A percentile compares a stretch with the other conserved stretches of the same genome.
Conservation (phyloP, 1,140 invertebrate species). For the Danaus melanippus region DNA sequence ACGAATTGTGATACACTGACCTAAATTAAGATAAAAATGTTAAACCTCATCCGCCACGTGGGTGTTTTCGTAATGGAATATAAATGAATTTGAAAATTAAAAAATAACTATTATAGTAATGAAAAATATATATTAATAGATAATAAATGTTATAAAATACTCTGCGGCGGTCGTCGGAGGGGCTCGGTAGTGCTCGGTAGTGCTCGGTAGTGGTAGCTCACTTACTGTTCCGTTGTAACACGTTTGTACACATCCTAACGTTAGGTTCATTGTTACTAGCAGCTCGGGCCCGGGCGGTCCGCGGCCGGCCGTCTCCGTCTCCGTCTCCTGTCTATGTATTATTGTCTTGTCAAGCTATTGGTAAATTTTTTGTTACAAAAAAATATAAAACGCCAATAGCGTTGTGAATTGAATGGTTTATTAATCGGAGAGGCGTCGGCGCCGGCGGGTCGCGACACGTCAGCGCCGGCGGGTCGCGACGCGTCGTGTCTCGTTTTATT, state of each 20-base stretch:
- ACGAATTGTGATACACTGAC: slow-evolving; percentile 29
- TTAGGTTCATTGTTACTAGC: too few relatives aligned
- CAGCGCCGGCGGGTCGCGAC: too few relatives aligned
- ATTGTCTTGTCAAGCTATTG: background rate
- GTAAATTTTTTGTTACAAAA: background rate
- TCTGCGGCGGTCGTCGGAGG: slow-evolving; percentile 36
- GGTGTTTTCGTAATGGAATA: slow-evolving; percentile 56
- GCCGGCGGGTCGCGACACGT: too few relatives aligned
- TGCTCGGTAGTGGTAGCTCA: too few relatives aligned
- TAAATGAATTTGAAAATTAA: slow-evolving; percentile 52
- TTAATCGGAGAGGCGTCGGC: too few relatives aligned
- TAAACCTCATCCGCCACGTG: slow-evolving; percentile 46
- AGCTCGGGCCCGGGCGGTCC: too few relatives aligned
- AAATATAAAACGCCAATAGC: too few relatives aligned
- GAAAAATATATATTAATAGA: slow-evolving; percentile 24
- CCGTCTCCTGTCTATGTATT: background rate
- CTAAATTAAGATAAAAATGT: slow-evolving; percentile 58
- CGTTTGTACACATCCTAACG: too few relatives aligned
- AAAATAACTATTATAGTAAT: slow-evolving; percentile 43
- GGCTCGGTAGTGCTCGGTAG: slow-evolving; percentile 49
- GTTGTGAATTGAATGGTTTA: too few relatives aligned
- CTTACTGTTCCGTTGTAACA: too few relatives aligned
- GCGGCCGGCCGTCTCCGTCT: too few relatives aligned
- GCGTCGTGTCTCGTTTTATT: too few relatives aligned
- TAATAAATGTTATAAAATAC: slow-evolving; percentile 20